Evolutionary conservation across 2,888 invertebrate species (phyloP), one percentile per base, ranked within the genome.

Genomic region (Dryobota labecula): DNA sequence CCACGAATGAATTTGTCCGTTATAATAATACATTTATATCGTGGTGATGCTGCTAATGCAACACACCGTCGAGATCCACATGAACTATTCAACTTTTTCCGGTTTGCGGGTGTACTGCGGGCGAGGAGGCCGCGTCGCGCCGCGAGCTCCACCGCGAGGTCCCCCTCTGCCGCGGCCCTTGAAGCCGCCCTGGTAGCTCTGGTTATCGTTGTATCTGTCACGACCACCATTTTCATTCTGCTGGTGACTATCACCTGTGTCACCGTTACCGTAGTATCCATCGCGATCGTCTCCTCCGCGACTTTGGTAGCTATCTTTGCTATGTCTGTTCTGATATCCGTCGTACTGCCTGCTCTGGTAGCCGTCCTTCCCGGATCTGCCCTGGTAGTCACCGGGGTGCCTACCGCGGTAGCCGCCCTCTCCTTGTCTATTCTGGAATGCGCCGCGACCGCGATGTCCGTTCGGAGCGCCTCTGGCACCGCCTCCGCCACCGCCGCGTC

Each of bases 1-100:
- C 96, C 96, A 96, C 96, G 95, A 96, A 95, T 93, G 93, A 94
- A 94, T 95, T 94, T 92, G 95, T 94, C 94, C 92, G 87, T 93
- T 88, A 90, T 87, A 87, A 90, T 87, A 87, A 79, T 80, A 83
- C 83, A 81, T 85, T 79, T 86, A 87, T 76, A 79, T 77, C 64
- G 77, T 86, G 85, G 85, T 84, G 85, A 82, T 78, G 84, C 84
- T 87, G 84, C 87, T 76, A 76, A 81, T 78, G 86, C 83, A 83
- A 80, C 84, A 80, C 78, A 84, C 81, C 84, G 69, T 77, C 79
- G 82, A 82, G 79, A 76, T 82, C 84, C 85, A 72, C 80, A 69
- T 51, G 62, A 80, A 80, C 89, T 94, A 94, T 86, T 94, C 94
- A 70, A 88, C 90, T 78, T 91, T 89, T 62, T 94, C 92, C 76